phyloP scores from a whole-genome alignment of 2,888 invertebrate genomes.

The Heliothis peltigera region DNA sequence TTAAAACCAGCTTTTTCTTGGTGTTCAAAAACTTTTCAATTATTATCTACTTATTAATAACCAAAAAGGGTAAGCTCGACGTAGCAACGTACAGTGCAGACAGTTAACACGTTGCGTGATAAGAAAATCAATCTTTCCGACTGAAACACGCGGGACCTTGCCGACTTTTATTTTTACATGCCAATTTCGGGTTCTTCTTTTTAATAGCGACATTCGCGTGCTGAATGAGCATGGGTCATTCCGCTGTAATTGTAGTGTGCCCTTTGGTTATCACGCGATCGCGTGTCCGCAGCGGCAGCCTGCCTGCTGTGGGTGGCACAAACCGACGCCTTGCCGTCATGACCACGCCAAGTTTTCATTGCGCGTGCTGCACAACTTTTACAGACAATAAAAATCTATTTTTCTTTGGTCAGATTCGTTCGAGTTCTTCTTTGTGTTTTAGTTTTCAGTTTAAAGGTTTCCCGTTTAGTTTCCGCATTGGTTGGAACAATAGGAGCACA shows the following conservation, averaged over 20 bases:
- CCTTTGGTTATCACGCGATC: constrained; percentile 82
- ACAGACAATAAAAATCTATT: constrained; percentile 54
- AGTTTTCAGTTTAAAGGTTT: constrained; percentile 46
- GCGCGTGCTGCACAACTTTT: constrained; percentile 41
- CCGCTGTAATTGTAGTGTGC: constrained; percentile 80
- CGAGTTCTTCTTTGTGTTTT: constrained; percentile 23
- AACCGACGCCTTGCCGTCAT: constrained; percentile 45
- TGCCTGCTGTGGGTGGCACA: constrained; percentile 31
- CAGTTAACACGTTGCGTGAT: constrained; percentile 55
- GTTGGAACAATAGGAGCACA: constrained; percentile 35
- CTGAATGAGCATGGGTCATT: constrained; percentile 78
- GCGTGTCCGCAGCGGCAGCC: constrained; percentile 69
- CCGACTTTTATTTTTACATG: constrained; percentile 68
- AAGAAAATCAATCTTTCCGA: constrained; percentile 64
- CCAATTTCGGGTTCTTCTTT: constrained; percentile 72
- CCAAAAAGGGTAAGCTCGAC: neutral
- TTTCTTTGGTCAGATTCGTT: constrained; percentile 46
- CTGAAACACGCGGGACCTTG: constrained; percentile 57
- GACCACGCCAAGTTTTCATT: constrained; percentile 58
- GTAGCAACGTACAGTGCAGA: neutral
- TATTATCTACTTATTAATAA: neutral
- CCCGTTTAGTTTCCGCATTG: constrained; percentile 40
- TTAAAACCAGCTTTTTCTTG: too few relatives aligned
- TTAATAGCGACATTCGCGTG: constrained; percentile 81
- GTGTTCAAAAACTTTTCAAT: neutral